Conservation (phyloP, 2,797 vertebrate genomes). For the Pseudopleuronectes americanus region DNA sequence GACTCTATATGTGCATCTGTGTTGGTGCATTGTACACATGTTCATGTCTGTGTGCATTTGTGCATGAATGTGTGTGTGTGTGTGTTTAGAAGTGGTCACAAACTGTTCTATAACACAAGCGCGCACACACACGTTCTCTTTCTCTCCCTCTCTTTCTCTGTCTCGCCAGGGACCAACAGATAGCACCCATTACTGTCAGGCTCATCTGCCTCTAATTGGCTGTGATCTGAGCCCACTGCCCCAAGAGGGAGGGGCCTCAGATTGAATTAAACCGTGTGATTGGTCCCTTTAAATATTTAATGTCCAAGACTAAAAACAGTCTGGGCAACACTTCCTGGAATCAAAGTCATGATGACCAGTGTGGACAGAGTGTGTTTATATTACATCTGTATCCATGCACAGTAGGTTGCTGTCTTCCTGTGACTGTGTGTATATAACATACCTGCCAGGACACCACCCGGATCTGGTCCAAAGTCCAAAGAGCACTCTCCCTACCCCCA, state of each 20-base stretch:
- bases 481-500: too few species aligned
- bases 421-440: too few species aligned
- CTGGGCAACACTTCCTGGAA: constrained; percentile 68
- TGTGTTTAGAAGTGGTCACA: constrained; percentile 18
- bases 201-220: constrained; percentile 82
- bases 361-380: neutral
- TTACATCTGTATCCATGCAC: neutral
- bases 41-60: neutral
- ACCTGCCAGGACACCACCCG: too few species aligned
- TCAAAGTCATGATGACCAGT: constrained; percentile 28
- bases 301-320: constrained; percentile 76
- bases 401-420: neutral
- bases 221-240: constrained; percentile 75
- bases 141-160: constrained; percentile 2
- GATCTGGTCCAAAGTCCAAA: too few species aligned
- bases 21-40: constrained; percentile 4
- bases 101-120: constrained; percentile 23
- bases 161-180: constrained; percentile 73
- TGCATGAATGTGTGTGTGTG: neutral
- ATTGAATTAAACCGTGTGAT: constrained; percentile 81
- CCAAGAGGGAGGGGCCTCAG: constrained; percentile 75
- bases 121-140: constrained; percentile 3
- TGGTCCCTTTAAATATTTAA: constrained; percentile 84
- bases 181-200: constrained; percentile 85
- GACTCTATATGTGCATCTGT: neutral